A percentile compares a stretch with the other conserved stretches of the same genome.
Conservation (phyloP, 2,113 vertebrate species). For the Puma concolor region DNA sequence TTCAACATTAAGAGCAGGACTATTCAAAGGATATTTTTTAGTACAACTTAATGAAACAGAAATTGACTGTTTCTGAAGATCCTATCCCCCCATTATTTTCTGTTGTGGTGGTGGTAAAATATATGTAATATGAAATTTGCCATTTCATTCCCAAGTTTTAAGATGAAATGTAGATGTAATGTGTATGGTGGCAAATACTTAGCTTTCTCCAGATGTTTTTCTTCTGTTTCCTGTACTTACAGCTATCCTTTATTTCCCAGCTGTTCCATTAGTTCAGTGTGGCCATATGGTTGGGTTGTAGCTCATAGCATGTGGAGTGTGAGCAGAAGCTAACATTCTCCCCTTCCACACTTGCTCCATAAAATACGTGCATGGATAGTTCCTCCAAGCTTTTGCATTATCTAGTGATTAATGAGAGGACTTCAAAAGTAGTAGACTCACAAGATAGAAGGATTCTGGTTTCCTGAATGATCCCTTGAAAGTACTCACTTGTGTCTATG, state of each 20-base stretch:
- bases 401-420: background rate
- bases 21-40: background rate
- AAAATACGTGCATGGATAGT: background rate
- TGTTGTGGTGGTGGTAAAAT: background rate
- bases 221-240: background rate
- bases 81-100: background rate
- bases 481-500: background rate
- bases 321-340: background rate
- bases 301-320: background rate
- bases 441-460: background rate
- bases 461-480: background rate
- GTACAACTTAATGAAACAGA: background rate
- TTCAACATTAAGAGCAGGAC: background rate
- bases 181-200: background rate
- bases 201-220: background rate
- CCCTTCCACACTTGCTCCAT: background rate
- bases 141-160: background rate
- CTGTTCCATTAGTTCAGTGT: background rate
- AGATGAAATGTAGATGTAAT: background rate
- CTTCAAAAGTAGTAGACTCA: background rate
- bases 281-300: background rate
- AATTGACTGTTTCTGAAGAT: background rate
- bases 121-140: background rate
- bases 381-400: background rate
- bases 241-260: background rate